Conservation (phyloP, 2,888 invertebrate species). For the Diachrysia chrysitis region DNA sequence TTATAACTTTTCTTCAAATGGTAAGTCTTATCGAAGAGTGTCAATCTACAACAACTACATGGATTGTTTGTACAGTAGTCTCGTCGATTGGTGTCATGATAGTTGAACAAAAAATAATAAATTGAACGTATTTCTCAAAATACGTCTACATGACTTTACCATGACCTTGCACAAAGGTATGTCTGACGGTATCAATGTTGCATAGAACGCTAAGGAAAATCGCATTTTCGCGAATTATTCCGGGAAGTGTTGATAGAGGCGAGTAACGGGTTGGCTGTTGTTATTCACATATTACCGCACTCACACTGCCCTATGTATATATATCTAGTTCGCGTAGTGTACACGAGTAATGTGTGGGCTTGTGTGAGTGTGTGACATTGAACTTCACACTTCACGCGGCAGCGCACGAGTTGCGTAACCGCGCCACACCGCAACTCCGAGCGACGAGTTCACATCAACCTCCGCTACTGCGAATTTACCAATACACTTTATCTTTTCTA, state of each 20-base stretch:
- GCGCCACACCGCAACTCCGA: constrained; percentile 55
- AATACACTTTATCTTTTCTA: constrained; percentile 44
- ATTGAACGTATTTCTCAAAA: constrained; percentile 64
- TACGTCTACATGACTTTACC: constrained; percentile 77
- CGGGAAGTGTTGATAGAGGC: constrained; percentile 85
- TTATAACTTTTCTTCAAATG: too few relatives aligned
- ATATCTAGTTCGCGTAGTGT: constrained; percentile 59
- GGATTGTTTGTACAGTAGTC: background rate
- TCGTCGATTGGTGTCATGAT: background rate
- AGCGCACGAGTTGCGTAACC: constrained; percentile 85
- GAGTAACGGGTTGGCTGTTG: constrained; percentile 85
- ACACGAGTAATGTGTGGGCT: constrained; percentile 51
- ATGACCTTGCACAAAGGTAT: constrained; percentile 83
- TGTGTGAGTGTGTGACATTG: constrained; percentile 86
- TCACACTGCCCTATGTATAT: constrained; percentile 63
- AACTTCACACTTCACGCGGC: constrained; percentile 88
- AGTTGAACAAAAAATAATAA: background rate
- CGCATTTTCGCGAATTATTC: constrained; percentile 84
- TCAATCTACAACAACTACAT: background rate
- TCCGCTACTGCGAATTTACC: constrained; percentile 55
- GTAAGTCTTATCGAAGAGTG: background rate
- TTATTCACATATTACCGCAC: constrained; percentile 79
- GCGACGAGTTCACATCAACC: constrained; percentile 58
- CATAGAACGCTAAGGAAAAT: constrained; percentile 75
- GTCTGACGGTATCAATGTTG: constrained; percentile 72